Evolutionary conservation across 2,888 invertebrate genomes (phyloP).

Genomic region (Cecidostiba fungosa): DNA sequence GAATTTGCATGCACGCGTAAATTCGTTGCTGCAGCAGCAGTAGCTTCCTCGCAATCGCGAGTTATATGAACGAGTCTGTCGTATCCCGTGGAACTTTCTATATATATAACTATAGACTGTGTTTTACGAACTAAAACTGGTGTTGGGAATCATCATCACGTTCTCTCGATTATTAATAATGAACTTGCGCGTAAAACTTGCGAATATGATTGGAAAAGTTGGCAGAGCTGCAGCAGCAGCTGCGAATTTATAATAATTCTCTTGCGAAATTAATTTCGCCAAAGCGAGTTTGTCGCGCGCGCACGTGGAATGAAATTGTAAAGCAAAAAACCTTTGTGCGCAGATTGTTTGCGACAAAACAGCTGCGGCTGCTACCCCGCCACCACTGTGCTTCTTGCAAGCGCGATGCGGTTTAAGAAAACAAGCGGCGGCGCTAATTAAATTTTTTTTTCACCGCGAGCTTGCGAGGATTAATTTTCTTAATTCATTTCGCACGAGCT

Average conservation of each 20-base stretch:
- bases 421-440: background rate
- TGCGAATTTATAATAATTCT: constrained; percentile 30
- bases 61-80: background rate
- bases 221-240: background rate
- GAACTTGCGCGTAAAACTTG: constrained; percentile 25
- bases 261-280: constrained; percentile 32
- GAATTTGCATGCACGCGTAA: constrained; percentile 37
- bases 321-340: constrained; percentile 34
- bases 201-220: constrained; percentile 53
- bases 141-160: background rate
- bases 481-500: background rate
- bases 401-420: constrained; percentile 5
- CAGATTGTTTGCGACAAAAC: constrained; percentile 38
- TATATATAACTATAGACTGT: background rate
- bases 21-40: constrained; percentile 2
- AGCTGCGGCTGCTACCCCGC: background rate
- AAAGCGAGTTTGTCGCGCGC: background rate
- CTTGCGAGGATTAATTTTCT: background rate
- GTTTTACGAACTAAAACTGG: background rate
- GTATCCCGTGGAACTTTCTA: too few species aligned
- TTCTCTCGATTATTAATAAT: constrained; percentile 40
- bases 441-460: background rate
- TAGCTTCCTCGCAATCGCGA: background rate
- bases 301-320: background rate
- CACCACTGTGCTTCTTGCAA: background rate